Conservation (phyloP, 2,888 invertebrate species). For the Drosophila nigricruria region DNA sequence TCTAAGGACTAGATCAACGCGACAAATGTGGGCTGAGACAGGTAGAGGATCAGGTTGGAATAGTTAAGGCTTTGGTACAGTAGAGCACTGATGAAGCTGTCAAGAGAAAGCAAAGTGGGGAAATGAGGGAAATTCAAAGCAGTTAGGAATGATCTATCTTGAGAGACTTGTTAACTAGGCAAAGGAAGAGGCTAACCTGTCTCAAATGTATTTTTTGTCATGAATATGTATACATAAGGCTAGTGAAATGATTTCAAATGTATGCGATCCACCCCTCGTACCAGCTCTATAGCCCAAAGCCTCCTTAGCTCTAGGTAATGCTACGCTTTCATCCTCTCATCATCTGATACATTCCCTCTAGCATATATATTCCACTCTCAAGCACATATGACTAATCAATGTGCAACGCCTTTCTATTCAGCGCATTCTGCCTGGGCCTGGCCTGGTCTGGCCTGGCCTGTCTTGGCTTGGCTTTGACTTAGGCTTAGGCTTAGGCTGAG, state of each 20-base stretch:
- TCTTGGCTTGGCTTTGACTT: background rate
- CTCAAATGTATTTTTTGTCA: background rate
- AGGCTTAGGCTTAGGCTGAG: background rate
- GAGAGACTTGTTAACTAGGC: background rate
- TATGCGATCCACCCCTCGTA: too few relatives aligned
- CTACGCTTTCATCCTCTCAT: slow-evolving; percentile 32
- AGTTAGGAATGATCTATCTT: background rate
- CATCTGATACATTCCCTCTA: slow-evolving; percentile 24
- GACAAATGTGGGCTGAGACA: slow-evolving; percentile 16
- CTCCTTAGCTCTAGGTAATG: background rate
- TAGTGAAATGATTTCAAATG: too few relatives aligned
- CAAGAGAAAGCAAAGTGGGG: background rate
- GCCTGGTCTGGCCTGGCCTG: background rate
- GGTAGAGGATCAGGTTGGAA: background rate
- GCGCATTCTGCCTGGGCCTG: slow-evolving; percentile 42
- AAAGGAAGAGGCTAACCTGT: background rate
- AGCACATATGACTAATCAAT: slow-evolving; percentile 77
- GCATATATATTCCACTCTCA: slow-evolving; percentile 16
- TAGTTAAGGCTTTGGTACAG: background rate
- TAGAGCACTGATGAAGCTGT: slow-evolving; percentile 13
- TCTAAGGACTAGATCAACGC: slow-evolving; percentile 21
- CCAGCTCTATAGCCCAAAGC: background rate
- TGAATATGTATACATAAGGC: background rate
- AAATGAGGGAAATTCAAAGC: background rate
- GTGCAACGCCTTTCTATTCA: slow-evolving; percentile 68